Conservation (phyloP, 2,797 vertebrate species). For the Squalus acanthias region DNA sequence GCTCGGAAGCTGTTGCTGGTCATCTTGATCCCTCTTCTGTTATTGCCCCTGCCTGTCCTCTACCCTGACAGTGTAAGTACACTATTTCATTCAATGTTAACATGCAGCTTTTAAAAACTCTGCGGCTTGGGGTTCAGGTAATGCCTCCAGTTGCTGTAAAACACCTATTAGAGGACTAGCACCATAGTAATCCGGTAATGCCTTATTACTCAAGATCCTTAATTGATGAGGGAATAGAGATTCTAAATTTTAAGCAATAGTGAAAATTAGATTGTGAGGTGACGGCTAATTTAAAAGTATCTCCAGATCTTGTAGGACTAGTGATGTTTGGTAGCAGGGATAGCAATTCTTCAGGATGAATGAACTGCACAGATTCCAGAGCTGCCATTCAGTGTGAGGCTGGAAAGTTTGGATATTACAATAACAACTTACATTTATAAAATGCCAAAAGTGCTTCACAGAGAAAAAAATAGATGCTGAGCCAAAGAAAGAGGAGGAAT, state of each 20-base stretch:
- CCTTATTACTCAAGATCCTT: neutral
- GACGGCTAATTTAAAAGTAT: neutral
- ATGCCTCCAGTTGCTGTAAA: neutral
- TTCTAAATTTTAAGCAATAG: neutral
- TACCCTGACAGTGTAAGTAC: conserved; percentile 89
- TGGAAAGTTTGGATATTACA: neutral
- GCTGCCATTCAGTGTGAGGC: neutral
- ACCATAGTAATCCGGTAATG: neutral
- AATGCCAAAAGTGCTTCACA: neutral
- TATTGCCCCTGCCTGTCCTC: conserved; percentile 82
- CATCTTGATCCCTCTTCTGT: conserved; percentile 77
- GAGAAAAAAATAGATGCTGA: neutral
- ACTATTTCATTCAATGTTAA: neutral
- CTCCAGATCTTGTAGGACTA: neutral
- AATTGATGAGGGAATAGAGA: no score
- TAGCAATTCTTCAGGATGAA: neutral
- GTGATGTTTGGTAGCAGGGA: neutral
- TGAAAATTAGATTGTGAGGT: neutral
- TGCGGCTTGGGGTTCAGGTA: neutral
- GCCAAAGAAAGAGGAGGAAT: no score
- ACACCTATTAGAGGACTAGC: neutral
- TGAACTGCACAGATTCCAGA: neutral
- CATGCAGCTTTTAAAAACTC: neutral
- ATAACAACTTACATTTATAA: neutral
- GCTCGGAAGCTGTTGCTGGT: conserved; percentile 82